Conservation (phyloP, 2,113 vertebrate species). For the Ascaphus truei region DNA sequence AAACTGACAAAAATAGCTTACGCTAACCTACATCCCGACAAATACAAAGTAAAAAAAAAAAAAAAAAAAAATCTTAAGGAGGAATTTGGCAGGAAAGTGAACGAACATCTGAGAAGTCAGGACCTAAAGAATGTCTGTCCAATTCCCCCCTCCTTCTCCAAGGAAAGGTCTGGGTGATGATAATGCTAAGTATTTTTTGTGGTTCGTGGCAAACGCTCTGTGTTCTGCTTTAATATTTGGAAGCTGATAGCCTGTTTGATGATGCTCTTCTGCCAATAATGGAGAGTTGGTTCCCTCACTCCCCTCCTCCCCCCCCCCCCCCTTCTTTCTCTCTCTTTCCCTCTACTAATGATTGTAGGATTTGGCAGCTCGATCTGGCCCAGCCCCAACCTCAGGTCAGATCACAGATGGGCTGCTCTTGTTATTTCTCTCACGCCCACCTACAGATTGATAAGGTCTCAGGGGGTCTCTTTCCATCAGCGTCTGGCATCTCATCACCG, state of each 20-base stretch:
- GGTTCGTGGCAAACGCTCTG: constrained; percentile 11
- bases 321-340: neutral
- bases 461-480: constrained; percentile 32
- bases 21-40: constrained; percentile 66
- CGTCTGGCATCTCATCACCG: constrained; percentile 32
- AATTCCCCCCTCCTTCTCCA: neutral
- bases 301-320: constrained; percentile 4
- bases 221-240: constrained; percentile 25
- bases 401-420: constrained; percentile 33
- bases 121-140: neutral
- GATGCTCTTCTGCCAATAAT: constrained; percentile 16
- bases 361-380: constrained; percentile 12
- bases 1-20: constrained; percentile 62
- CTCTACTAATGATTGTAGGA: constrained; percentile 31
- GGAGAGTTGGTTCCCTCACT: constrained; percentile 17
- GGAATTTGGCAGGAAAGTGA: constrained; percentile 11
- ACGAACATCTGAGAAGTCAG: constrained; percentile 17
- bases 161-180: neutral
- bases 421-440: constrained; percentile 24
- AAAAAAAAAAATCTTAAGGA: constrained; percentile 12
- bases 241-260: constrained; percentile 24
- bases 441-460: constrained; percentile 5
- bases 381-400: constrained; percentile 20
- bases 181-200: neutral
- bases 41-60: constrained; percentile 1